phyloP scores from a whole-genome alignment of 1,140 invertebrate genomes.

The Formica exsecta region DNA sequence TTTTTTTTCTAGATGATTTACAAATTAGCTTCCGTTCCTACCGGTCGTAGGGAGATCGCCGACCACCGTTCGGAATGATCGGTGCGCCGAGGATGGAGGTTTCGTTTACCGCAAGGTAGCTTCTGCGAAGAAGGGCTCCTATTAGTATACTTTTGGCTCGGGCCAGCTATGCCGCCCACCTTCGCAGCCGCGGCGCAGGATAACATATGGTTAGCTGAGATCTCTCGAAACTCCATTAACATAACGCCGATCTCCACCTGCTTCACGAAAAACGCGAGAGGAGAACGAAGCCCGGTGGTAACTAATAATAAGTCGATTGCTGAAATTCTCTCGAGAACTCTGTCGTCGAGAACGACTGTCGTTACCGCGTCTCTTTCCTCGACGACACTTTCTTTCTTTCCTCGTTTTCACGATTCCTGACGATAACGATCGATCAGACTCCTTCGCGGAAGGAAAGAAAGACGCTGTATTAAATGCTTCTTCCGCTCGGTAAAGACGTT shows the following conservation, averaged over 20 bases:
- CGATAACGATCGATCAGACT: conserved; percentile 48
- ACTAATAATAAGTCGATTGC: conserved; percentile 22
- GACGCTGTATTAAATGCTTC: conserved; percentile 38
- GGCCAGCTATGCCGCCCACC: conserved; percentile 45
- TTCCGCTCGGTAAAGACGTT: conserved; percentile 16
- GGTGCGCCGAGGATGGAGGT: conserved; percentile 56
- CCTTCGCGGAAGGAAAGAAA: conserved; percentile 29
- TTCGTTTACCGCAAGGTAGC: conserved; percentile 66
- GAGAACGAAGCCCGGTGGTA: conserved; percentile 16
- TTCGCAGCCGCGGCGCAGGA: conserved; percentile 47
- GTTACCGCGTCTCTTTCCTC: conserved; percentile 37
- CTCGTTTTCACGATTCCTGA: not conserved
- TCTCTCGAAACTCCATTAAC: conserved; percentile 76
- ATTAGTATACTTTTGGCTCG: conserved; percentile 72
- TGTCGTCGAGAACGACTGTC: conserved; percentile 33
- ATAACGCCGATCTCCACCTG: conserved; percentile 81
- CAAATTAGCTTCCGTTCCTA: conserved; percentile 77
- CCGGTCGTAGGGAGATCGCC: conserved; percentile 51
- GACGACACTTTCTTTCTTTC: conserved; percentile 28
- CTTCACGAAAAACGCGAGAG: conserved; percentile 71
- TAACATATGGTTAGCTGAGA: conserved; percentile 82
- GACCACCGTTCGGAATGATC: conserved; percentile 62
- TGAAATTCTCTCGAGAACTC: conserved; percentile 20
- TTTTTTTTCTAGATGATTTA: conserved; percentile 70
- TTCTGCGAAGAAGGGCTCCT: conserved; percentile 71